Base-by-base conservation (phyloP, 2,113 vertebrate genomes). In the Benitochromis conjunctus region DNA sequence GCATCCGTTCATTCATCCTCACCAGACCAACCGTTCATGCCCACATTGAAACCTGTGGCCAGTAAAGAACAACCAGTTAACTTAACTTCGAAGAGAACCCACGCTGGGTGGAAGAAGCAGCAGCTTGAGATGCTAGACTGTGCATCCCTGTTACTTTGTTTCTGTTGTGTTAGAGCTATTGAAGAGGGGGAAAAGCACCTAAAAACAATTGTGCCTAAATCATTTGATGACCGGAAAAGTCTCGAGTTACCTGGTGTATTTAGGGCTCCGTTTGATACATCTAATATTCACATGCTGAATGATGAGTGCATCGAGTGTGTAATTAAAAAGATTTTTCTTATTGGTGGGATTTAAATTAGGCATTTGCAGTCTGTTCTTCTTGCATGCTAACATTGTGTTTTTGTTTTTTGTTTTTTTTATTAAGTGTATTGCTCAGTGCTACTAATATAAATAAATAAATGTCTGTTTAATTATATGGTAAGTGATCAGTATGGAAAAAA, bases 271-370 rank as follows among this genome's bases (percentile, higher is more conserved):
- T 38, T 38, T 38, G 3, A 38, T 38, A 9, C 8, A 38, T 38
- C 38, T 38, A 38, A 38, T 38, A 9, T 38, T 38, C 38, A 9
- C 38, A 38, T 38, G 38, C 9, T 38, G 38, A 38, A 38, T 38
- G 38, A 41, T 7, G 34, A 38, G 34, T 41, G 34, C 34, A 66
- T 66, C 34, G 10, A 38, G 34, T 41, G 62, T 66, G 11, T 21
- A 66, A 66, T 38, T 66, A 41, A 41, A 41, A 66, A 3, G 36
- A 21, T 66, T 66, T 66, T 66, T 66, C 36, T 41, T 64, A 64
- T 64, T 64, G 60, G 60, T 64, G 2, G 2, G 60, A 36, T 36
- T 62, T 62, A 62, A 12, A 31, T 64, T 64, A 0, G 31, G 29
- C 29, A 29, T 29, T 29, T 29, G 29, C 29, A 29, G 8, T 36